Conservation (phyloP, 2,797 vertebrate genomes). For the Poeciliopsis paucimaculata region DNA sequence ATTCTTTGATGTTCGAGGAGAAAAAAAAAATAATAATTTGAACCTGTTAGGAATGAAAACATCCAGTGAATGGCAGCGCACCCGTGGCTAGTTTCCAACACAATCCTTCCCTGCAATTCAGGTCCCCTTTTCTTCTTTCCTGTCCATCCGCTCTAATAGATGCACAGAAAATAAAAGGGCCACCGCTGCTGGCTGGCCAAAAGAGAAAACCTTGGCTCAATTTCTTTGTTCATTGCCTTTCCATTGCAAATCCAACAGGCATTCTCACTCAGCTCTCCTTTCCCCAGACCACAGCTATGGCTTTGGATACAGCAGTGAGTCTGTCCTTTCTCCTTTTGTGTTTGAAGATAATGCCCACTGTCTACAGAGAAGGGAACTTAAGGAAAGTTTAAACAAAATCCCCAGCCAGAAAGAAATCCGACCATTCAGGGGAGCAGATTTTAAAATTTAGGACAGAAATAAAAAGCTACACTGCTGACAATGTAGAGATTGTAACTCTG, state of each 20-base stretch:
- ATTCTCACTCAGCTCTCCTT: constrained; percentile 74
- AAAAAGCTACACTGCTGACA: constrained; percentile 34
- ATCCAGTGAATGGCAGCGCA: constrained; percentile 71
- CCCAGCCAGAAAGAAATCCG: constrained; percentile 47
- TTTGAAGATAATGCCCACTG: constrained; percentile 77
- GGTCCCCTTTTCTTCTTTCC: constrained; percentile 44
- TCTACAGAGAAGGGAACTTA: constrained; percentile 61
- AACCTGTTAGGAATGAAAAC: constrained; percentile 68
- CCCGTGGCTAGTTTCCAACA: constrained; percentile 71
- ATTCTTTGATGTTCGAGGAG: constrained; percentile 70
- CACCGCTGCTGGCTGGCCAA: constrained; percentile 69
- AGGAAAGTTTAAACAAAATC: constrained; percentile 56
- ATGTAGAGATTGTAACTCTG: constrained; percentile 1
- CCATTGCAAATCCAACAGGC: constrained; percentile 80
- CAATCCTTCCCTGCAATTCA: constrained; percentile 61
- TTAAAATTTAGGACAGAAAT: constrained; percentile 32
- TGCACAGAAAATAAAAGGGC: constrained; percentile 61
- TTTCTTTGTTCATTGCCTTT: constrained; percentile 78
- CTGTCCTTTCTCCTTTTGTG: constrained; percentile 77
- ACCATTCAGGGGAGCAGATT: constrained; percentile 31
- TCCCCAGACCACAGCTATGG: constrained; percentile 77
- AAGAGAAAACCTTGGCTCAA: constrained; percentile 76
- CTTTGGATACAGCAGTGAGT: constrained; percentile 75
- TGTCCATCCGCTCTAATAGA: constrained; percentile 58
- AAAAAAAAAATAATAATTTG: constrained; percentile 57